Base-by-base conservation (phyloP, 2,888 invertebrate genomes). In the Nomada ruficornis region DNA sequence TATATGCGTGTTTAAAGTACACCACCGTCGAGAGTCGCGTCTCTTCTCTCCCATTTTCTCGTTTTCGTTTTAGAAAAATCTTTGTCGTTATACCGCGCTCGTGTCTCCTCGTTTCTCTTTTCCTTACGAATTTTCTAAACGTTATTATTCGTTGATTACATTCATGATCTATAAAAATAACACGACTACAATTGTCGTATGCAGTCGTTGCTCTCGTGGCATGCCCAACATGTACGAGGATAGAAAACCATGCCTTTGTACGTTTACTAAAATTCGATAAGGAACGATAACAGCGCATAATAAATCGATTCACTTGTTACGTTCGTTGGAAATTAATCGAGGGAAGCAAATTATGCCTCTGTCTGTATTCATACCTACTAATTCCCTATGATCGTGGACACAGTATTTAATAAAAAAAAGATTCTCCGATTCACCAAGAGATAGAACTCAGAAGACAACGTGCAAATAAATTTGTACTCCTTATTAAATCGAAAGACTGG, bases 211-310 rank as follows among this genome's bases (percentile, higher is more conserved):
- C 54, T 52, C 54, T 52, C 60, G 78, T 55, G 71, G 77, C 77
- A 77, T 68, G 80, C 60, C 75, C 67, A 74, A 80, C 63, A 67
- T n/a, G 67, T 82, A 80, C 81, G 81, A 82, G 59, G 80, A 82
- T 82, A 55, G 74, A 82, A 82, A 82, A 80, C 81, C 81, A 82
- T 82, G 81, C 71, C 42, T 75, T 60, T 18, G 29, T 36, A 55
- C 15, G 11, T 47, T 77, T 62, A 29, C 23, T 18, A 26, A 55
- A 29, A 65, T 29, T 18, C 13, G 59, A 69, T 62, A 54, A 74
- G 50, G 42, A 71, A 54, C 42, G 52, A 36, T 54, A 63, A 54
- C 9, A 52, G 23, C 42, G n/a, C 18, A 47, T 15, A 54, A 67
- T 47, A 44, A 65, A 42, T 57, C n/a, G 60, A 29, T 5, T 23